These are phyloP conservation scores for Anthonomus grandis DNA, from an alignment of 1,140 invertebrate species.

Conservation along the genomic window DNA sequence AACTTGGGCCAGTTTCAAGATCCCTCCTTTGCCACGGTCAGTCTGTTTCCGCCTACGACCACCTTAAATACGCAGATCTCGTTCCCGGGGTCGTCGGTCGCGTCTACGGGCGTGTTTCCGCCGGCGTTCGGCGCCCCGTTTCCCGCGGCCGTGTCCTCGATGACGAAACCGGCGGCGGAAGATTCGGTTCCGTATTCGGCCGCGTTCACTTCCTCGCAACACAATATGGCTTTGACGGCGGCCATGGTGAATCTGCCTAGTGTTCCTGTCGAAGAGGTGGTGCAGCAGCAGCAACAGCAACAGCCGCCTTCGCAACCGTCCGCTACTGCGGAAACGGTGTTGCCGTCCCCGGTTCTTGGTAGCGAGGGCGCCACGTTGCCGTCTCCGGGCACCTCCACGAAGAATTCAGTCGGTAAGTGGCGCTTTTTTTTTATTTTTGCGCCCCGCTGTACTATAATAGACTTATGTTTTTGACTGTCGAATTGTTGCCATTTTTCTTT, in stretches of 20 bases:
- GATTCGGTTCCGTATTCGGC: conserved; percentile 55
- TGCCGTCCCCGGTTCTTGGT: conserved; percentile 18
- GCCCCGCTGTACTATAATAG: no score
- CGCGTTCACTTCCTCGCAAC: conserved; percentile 71
- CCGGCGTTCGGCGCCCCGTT: conserved; percentile 59
- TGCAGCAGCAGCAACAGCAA: conserved; percentile 37
- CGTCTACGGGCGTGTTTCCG: conserved; percentile 57
- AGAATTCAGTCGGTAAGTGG: conserved; percentile 37
- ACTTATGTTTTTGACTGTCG: no score
- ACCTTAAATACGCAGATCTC: conserved; percentile 57
- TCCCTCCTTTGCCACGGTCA: conserved; percentile 51
- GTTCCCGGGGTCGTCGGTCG: conserved; percentile 60
- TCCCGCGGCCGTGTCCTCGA: conserved; percentile 52
- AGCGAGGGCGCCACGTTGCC: conserved; percentile 24
- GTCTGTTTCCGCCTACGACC: conserved; percentile 52
- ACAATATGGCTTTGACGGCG: conserved; percentile 72
- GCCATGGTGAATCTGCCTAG: conserved; percentile 61
- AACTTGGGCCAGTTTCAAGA: conserved; percentile 53
- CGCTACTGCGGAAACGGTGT: conserved; percentile 24
- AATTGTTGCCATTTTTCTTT: no score
- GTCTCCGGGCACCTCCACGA: conserved; percentile 44
- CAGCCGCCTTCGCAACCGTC: conserved; percentile 29
- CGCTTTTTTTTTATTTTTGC: no score
- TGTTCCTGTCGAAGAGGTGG: conserved; percentile 40
- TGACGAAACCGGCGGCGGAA: conserved; percentile 55